Evolutionary conservation across 2,888 invertebrate species (phyloP), one percentile per base, ranked within the genome.

Genomic region (Imbricaverruca yamaguchii): DNA sequence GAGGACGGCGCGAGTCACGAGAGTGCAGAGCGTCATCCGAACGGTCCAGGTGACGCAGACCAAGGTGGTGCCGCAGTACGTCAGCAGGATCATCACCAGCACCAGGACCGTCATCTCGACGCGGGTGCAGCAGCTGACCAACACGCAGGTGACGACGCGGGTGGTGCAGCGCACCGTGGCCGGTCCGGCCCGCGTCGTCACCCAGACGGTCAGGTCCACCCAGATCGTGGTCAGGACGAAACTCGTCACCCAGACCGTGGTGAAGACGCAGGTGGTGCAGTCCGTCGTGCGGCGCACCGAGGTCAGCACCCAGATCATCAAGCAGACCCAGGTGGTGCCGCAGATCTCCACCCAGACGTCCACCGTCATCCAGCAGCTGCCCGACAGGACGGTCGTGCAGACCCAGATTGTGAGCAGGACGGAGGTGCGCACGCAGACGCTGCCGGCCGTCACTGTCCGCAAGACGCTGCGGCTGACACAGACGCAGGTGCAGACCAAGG

Each of bases 291-390:
- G 81, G 39, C 63, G 81, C 80, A 82, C 81, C 15, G 82, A 81
- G 39, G 82, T 81, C 21, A 82, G 82, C n/a, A 80, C 78, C 69
- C 82, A 82, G 39, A 79, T 79, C 21, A 65, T 80, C 55, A 63
- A 82, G 39, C 80, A 81, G 39, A 81, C 82, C 15, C 82, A 81
- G 55, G 74, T 81, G n/a, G 81, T 83, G 39, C 80, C 81, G 59
- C 83, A 82, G 21, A 55, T 80, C 65, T 83, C 80, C 79, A 56
- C 81, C 25, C 82, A 81, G 18, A 81, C 59, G 7, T 80, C 81
- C 23, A 81, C 82, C 77, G 82, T 81, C 80, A 81, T 78, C 57
- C 82, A 82, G 13, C 82, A 81, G 79, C 81, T 80, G 78, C 80
- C 82, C 78, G 83, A 81, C 59, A 82, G 82, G 18, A 81, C 81